Conservation (phyloP, 1,140 invertebrate species). For the Caligus rogercresseyi region DNA sequence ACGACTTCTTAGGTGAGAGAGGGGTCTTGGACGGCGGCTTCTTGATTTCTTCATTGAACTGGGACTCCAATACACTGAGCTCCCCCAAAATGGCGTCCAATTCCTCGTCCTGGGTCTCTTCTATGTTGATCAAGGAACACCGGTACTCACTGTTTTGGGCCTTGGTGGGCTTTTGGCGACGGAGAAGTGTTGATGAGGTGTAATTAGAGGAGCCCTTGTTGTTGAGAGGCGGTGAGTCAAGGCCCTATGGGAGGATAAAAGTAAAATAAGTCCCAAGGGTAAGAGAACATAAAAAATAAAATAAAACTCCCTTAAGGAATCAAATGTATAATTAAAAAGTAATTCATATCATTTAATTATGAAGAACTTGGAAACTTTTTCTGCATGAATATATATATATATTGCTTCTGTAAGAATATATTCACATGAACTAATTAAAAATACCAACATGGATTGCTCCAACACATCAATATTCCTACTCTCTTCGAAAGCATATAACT, state of each 20-base stretch:
- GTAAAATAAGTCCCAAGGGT: no score
- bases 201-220: background rate
- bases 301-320: no score
- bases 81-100: slow-evolving; percentile 86
- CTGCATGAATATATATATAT: no score
- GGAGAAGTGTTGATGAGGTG: background rate
- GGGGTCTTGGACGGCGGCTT: background rate
- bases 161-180: background rate
- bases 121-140: slow-evolving; percentile 18
- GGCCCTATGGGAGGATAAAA: no score
- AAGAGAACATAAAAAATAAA: background rate
- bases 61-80: slow-evolving; percentile 66
- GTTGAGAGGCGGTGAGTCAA: background rate
- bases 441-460: no score
- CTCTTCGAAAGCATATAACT: no score
- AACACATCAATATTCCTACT: no score
- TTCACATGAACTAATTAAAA: no score
- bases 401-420: no score
- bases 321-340: no score
- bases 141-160: slow-evolving; percentile 8
- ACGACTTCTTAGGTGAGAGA: background rate
- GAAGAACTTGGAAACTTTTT: no score
- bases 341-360: no score
- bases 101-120: slow-evolving; percentile 62
- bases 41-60: slow-evolving; percentile 41